Base-by-base conservation (phyloP, 2,888 invertebrate species). In the Athripsodes cinereus region DNA sequence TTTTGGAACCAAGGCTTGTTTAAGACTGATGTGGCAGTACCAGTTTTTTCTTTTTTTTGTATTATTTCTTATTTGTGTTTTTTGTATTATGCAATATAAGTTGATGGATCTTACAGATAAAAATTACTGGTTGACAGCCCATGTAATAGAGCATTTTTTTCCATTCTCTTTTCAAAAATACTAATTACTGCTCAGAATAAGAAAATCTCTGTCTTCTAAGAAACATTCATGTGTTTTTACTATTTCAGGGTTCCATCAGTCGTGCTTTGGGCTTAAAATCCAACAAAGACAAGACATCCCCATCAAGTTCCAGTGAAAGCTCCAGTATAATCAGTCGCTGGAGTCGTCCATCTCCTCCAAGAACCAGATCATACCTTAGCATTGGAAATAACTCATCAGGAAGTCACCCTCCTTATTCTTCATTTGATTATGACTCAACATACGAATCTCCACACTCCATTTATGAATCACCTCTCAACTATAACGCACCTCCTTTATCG, bases 231-330 rank as follows among this genome's bases (percentile, higher is more conserved):
- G 16, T 11, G 6, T 16, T 13, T 46, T 54, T 58, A 10, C 34
- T 13, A 55, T 68, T 72, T n/a, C 75, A 88, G 88, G 88, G 88
- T 62, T 88, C 88, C 51, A 77, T 89, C 71, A 86, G 85, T 60
- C 79, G 88, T 60, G 89, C 88, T 2, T 73, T 89, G 40, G 88
- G 89, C 69, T 81, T 84, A 2, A 81, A 84, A 66, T 79, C 81
- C 58, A 79, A 79, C 64, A 76, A 77, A 63, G 85, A 86, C 55
- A 80, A 85, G 59, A 81, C 83, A 0, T 85, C 85, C 0, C 85
- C 85, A 0, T 85, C 86, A 0, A 85, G 85, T 48, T 85, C 85
- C 1, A 85, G 85, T 55, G 83, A 82, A 65, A 81, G 80, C 63
- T 82, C 82, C 6, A 81, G 81, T 61, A 79, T 81, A 8, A 68